Base-by-base conservation (phyloP, 2,888 invertebrate species). In the Melanchra persicariae region DNA sequence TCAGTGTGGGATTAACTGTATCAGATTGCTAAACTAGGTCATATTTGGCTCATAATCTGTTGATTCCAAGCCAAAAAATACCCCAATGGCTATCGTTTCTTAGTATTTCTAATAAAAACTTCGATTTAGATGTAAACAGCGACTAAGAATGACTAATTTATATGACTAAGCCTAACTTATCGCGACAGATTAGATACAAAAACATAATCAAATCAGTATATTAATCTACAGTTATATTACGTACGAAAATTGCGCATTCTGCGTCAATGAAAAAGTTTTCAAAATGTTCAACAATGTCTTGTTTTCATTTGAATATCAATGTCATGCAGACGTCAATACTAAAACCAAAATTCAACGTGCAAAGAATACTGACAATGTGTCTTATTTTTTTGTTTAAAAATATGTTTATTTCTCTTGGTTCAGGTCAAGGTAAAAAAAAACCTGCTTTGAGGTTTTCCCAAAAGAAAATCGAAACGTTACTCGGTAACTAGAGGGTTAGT, bases 41-140 rank as follows among this genome's bases (percentile, higher is more conserved):
- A 61, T 19, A 45, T 10, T 70, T 63, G 58, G 77, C 4, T 64
- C 71, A 75, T 40, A 52, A 61, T 70, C n/a, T 1, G 19, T 51
- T 68, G 60, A 58, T 43, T 52, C 49, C 3, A 10, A 70, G 34
- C 43, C 70, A 70, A 59, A 74, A 69, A 34, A 30, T 43, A 26
- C 51, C 22, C 7, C 26, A 49, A 62, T 17, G 6, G 12, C 17
- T 37, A 70, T 49, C 9, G 10, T 59, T 75, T 63, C 75, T 59
- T 17, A 59, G 71, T 49, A 70, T 70, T 59, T 57, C 12, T 30
- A 30, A 54, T 24, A 61, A 61, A 52, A 47, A 71, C 45, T 12
- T 30, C 2, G 2, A 37, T 63, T 58, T 19, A 34, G 19, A 70
- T 43, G n/a, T 57, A 68, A 61, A 68, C 43, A 75, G 15, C 22